phyloP scores from a whole-genome alignment of 2,888 invertebrate genomes.

The Drosophila kuntzei region DNA sequence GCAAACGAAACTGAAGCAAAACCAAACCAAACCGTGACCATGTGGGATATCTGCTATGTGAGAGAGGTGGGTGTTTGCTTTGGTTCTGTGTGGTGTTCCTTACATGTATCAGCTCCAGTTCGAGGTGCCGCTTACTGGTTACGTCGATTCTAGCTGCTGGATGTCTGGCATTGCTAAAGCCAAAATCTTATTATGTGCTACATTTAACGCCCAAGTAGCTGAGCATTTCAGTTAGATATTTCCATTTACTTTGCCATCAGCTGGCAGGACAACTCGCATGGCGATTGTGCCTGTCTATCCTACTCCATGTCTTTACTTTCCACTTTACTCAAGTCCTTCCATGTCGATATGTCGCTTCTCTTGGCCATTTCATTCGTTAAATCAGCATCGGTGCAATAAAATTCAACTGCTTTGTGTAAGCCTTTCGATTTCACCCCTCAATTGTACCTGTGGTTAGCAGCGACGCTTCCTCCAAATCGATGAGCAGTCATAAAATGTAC shows the following conservation, averaged over 20 bases:
- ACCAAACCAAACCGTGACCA: slow-evolving; percentile 35
- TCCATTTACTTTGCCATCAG: slow-evolving; percentile 44
- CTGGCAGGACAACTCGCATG: slow-evolving; percentile 27
- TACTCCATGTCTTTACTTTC: slow-evolving; percentile 15
- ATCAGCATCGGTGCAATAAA: slow-evolving; percentile 68
- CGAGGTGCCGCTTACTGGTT: slow-evolving; percentile 2
- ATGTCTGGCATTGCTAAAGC: slow-evolving; percentile 16
- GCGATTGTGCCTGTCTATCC: slow-evolving; percentile 27
- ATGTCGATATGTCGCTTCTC: slow-evolving; percentile 11
- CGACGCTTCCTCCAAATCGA: slow-evolving; percentile 60
- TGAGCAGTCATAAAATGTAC: slow-evolving; percentile 67
- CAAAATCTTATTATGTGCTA: slow-evolving; percentile 77
- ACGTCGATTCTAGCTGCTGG: neutral
- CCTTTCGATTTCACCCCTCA: slow-evolving; percentile 49
- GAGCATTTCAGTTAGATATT: slow-evolving; percentile 48
- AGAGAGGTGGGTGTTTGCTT: slow-evolving; percentile 11
- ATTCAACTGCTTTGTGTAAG: slow-evolving; percentile 65
- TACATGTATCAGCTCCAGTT: slow-evolving; percentile 11
- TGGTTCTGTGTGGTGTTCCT: slow-evolving; percentile 8
- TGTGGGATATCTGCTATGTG: slow-evolving; percentile 14
- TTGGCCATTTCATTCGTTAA: slow-evolving; percentile 47
- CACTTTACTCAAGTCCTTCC: slow-evolving; percentile 2
- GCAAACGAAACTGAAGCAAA: slow-evolving; percentile 40
- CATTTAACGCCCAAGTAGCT: slow-evolving; percentile 76
- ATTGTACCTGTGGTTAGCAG: slow-evolving; percentile 64